Conservation (phyloP, 1,140 invertebrate genomes). For the Drosophila pruinosa region DNA sequence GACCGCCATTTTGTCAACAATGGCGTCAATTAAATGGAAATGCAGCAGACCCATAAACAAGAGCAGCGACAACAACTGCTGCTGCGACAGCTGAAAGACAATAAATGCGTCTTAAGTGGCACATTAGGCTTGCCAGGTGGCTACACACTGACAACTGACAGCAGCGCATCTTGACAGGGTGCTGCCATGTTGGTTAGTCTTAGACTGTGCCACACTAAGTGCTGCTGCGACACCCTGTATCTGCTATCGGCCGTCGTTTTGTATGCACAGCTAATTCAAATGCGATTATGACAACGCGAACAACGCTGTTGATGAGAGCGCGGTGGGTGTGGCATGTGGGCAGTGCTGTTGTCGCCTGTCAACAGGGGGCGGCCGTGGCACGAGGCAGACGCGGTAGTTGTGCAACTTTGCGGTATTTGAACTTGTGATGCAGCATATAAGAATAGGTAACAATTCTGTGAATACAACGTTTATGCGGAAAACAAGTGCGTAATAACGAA, state of each 20-base stretch:
- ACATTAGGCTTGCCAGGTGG: conserved; percentile 71
- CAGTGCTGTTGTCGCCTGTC: neutral
- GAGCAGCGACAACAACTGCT: conserved; percentile 20
- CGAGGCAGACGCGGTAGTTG: conserved; percentile 24
- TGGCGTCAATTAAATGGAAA: conserved; percentile 80
- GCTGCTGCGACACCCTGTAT: conserved; percentile 48
- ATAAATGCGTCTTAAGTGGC: conserved; percentile 80
- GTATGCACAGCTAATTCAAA: conserved; percentile 79
- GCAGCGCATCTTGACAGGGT: conserved; percentile 57
- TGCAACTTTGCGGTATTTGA: conserved; percentile 76
- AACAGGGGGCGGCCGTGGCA: conserved; percentile 8
- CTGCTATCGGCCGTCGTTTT: conserved; percentile 36
- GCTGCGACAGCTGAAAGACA: conserved; percentile 53
- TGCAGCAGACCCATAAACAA: conserved; percentile 48
- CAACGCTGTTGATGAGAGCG: conserved; percentile 35
- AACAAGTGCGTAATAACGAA: neutral
- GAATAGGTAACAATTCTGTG: conserved; percentile 52
- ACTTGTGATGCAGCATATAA: conserved; percentile 60
- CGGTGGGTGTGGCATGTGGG: neutral
- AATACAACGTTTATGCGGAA: conserved; percentile 48
- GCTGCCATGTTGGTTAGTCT: neutral
- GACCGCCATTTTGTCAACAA: conserved; percentile 79
- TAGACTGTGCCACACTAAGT: neutral
- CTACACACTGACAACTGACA: conserved; percentile 16
- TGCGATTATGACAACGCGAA: conserved; percentile 79